Percentiles rank a stretch among this genome's conserved stretches.
Conservation (phyloP, 2,888 invertebrate species). For the Cerceris rybyensis region DNA sequence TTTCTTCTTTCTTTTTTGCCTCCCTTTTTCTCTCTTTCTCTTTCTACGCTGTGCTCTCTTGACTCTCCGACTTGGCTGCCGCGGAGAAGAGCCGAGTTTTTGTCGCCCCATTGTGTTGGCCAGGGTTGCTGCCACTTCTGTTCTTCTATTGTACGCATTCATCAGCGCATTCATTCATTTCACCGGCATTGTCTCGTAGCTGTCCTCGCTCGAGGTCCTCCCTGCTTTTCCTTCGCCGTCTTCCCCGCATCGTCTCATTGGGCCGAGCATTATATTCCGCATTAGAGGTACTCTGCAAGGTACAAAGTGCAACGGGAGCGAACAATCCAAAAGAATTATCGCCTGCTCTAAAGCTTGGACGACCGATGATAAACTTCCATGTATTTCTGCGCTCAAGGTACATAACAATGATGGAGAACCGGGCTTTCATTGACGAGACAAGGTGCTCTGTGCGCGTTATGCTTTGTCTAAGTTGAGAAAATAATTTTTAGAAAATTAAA, state of each 20-base stretch:
- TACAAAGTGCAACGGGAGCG: conserved; percentile 15
- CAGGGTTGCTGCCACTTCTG: conserved; percentile 73
- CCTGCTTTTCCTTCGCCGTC: conserved; percentile 52
- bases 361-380: no score
- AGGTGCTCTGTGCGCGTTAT: no score
- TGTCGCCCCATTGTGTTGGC: conserved; percentile 75
- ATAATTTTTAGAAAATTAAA: no score
- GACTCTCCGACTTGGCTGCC: conserved; percentile 62
- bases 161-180: conserved; percentile 81
- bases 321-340: conserved; percentile 36
- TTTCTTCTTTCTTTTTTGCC: conserved; percentile 2
- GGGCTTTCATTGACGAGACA: no score
- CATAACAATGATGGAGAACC: no score
- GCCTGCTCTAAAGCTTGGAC: not conserved
- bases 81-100: conserved; percentile 72
- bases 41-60: conserved; percentile 38
- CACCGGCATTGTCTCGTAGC: conserved; percentile 76
- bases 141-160: conserved; percentile 78
- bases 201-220: conserved; percentile 75
- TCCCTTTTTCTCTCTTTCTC: conserved; percentile 1
- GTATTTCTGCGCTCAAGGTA: no score
- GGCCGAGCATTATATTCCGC: conserved; percentile 67
- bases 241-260: conserved; percentile 50
- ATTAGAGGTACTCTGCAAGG: conserved; percentile 52
- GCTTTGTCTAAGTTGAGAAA: no score